Conservation (phyloP, 1,140 invertebrate species). For the Neoseiulus cucumeris region DNA sequence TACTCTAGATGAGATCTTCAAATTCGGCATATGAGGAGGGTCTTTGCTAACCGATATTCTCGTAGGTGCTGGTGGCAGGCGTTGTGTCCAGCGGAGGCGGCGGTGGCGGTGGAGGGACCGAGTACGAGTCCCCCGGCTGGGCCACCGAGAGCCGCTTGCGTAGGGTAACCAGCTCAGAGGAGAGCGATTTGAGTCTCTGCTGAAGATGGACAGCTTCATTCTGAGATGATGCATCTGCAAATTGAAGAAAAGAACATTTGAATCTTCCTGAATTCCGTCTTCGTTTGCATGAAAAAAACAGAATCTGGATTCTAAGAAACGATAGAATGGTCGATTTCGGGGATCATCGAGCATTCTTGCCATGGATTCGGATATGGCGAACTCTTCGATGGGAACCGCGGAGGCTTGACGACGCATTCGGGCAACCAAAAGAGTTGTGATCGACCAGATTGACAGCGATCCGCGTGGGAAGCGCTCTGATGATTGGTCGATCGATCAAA, state of each 20-base stretch:
- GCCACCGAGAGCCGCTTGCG: conserved; percentile 44
- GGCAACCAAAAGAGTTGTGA: too few species aligned
- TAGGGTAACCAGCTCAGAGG: conserved; percentile 67
- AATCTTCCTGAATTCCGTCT: too few species aligned
- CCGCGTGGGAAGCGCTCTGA: too few species aligned
- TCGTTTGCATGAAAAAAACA: neutral
- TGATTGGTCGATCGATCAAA: too few species aligned
- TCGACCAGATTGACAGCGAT: too few species aligned
- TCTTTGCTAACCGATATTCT: conserved; percentile 9
- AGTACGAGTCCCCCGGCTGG: conserved; percentile 30
- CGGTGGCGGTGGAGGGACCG: conserved; percentile 21
- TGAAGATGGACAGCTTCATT: conserved; percentile 78
- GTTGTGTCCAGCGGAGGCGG: conserved; percentile 25
- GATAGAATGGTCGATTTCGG: too few species aligned
- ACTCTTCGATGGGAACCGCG: too few species aligned
- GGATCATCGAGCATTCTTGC: too few species aligned
- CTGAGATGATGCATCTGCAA: conserved; percentile 69
- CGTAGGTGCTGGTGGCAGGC: conserved; percentile 3
- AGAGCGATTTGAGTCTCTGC: conserved; percentile 62
- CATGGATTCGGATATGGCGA: too few species aligned
- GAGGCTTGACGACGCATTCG: too few species aligned
- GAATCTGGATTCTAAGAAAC: neutral
- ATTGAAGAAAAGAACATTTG: conserved; percentile 15
- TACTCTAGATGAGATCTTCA: too few species aligned
- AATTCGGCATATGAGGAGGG: too few species aligned